phyloP scores from a whole-genome alignment of 2,113 vertebrate genomes.

The Cryptomyrus ogoouensis region DNA sequence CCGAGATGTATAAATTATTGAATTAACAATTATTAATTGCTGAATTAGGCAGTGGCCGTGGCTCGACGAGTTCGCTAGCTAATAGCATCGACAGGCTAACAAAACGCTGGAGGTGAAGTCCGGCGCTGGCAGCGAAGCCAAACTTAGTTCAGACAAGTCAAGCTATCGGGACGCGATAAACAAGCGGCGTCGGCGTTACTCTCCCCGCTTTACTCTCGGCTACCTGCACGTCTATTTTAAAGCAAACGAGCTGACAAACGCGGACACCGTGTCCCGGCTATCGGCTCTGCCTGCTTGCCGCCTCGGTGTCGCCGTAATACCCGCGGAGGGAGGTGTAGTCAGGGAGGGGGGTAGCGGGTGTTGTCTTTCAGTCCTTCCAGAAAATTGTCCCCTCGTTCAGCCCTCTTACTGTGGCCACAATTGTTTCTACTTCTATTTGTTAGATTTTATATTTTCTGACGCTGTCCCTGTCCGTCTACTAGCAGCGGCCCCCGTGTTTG shows the following conservation, averaged over 20 bases:
- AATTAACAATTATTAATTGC: neutral
- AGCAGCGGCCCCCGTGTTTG: neutral
- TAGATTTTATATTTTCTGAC: neutral
- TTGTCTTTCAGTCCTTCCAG: constrained; percentile 19
- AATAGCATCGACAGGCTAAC: neutral
- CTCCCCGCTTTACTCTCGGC: neutral
- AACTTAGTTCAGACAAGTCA: constrained; percentile 3
- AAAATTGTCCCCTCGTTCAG: constrained; percentile 12
- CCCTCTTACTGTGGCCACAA: neutral
- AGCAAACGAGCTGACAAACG: neutral
- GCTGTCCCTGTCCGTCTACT: neutral
- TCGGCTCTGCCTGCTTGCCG: neutral
- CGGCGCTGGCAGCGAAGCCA: neutral
- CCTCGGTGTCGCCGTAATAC: constrained; percentile 2
- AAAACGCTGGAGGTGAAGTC: neutral
- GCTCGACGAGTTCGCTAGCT: neutral
- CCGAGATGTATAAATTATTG: neutral
- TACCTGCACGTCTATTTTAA: neutral
- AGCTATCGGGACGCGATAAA: neutral
- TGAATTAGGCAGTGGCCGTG: no score
- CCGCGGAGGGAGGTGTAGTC: neutral
- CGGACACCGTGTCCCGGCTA: neutral
- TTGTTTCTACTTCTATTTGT: neutral
- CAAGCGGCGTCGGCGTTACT: neutral
- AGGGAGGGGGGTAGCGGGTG: constrained; percentile 17